Evolutionary conservation across 2,113 vertebrate species (phyloP), one percentile per base, ranked within the genome.

Genomic region (Urocitellus parryii): DNA sequence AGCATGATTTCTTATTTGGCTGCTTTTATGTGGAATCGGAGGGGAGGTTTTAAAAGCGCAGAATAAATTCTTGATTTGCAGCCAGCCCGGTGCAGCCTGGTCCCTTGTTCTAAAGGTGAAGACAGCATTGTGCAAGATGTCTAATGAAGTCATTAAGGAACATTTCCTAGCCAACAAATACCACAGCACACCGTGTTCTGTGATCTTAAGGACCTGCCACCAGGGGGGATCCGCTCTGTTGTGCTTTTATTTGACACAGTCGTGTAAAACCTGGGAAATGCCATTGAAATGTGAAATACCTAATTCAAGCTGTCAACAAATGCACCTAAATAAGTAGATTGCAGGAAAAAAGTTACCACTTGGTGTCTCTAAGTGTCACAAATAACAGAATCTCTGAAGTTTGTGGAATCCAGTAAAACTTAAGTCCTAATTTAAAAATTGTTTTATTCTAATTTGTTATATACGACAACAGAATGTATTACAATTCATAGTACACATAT

Each of bases 61-160:
- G 6, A 81, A 22, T 84, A 42, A 89, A 91, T 95, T 98, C 53
- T 94, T 97, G 90, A 88, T 37, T 86, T 61, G 9, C 17, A n/a
- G 88, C 72, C 96, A 97, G 8, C 53, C 73, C 53, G 51, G 20
- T 79, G 83, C 45, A 70, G 90, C 94, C 79, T 39, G 34, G 80
- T 37, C 17, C 70, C 90, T 93, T 74, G 79, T 88, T 97, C 79
- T 61, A 34, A 87, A 89, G 87, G 48, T 87, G 80, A 82, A 78
- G 86, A 72, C 11, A 63, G 48, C 32, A 0, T 42, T 70, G n/a
- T 48, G 39, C n/a, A 92, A 81, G 85, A 32, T 68, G 45, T 88
- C 78, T 94, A 25, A 58, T 67, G 77, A 67, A 80, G 58, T 77
- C 27, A 77, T 32, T 48, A 42, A 90, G 27, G 12, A 61, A 63